A percentile compares a stretch with the other conserved stretches of the same genome.
Conservation (phyloP, 2,888 invertebrate species). For the Eilema caniola region DNA sequence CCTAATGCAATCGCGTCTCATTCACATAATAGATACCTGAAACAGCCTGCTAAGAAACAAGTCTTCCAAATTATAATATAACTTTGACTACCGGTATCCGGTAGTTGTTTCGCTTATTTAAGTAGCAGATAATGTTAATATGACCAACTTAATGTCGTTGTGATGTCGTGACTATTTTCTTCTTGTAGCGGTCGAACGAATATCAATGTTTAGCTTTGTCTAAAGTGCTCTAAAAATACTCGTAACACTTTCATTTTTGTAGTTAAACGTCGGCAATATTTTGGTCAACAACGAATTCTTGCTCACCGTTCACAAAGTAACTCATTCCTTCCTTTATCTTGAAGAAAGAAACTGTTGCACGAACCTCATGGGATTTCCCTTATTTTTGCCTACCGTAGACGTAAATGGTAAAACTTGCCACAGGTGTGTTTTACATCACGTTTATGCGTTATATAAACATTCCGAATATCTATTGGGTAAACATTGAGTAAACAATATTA, state of each 20-base stretch:
- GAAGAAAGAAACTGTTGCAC: background rate
- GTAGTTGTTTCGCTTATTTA: background rate
- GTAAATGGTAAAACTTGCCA: too few species aligned
- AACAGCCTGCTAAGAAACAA: background rate
- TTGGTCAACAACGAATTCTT: background rate
- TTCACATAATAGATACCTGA: too few species aligned
- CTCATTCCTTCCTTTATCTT: background rate
- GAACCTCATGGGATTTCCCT: background rate
- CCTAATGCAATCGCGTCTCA: too few species aligned
- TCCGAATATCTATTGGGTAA: background rate
- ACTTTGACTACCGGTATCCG: background rate
- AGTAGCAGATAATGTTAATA: constrained; percentile 2
- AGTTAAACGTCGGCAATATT: background rate
- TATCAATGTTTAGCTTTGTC: background rate
- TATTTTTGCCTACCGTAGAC: too few species aligned
- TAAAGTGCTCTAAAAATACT: background rate
- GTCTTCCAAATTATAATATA: background rate
- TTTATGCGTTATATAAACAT: constrained; percentile 3
- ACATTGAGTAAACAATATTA: background rate
- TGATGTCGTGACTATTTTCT: background rate
- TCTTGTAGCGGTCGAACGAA: background rate
- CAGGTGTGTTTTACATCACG: background rate
- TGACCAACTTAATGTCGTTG: background rate
- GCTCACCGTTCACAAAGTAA: background rate
- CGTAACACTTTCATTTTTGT: constrained; percentile 4